Evolutionary conservation across 2,113 vertebrate genomes (phyloP).

Genomic region (Caracal caracal): DNA sequence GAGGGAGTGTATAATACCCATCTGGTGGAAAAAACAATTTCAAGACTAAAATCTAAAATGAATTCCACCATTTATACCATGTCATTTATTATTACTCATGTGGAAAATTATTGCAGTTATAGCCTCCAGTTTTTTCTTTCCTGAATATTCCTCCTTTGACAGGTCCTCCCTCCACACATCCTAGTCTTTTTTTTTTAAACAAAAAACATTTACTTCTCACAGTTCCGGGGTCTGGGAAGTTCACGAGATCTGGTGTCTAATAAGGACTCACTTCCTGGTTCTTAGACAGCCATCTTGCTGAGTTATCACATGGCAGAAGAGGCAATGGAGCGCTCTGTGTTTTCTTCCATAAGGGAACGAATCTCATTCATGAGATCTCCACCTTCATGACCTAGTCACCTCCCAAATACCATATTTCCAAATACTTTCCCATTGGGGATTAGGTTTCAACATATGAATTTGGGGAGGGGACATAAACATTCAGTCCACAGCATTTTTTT

Average conservation of each 20-base stretch:
- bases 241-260: background rate
- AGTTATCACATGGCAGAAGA: background rate
- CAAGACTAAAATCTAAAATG: background rate
- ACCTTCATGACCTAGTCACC: background rate
- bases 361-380: background rate
- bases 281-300: background rate
- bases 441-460: background rate
- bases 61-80: background rate
- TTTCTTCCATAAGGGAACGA: background rate
- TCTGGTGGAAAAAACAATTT: background rate
- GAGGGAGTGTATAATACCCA: accelerated
- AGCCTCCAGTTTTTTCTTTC: background rate
- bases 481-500: background rate
- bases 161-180: background rate
- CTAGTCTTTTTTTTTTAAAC: background rate
- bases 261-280: background rate
- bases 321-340: background rate
- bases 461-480: background rate
- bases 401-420: background rate
- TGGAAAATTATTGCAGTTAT: background rate
- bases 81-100: background rate
- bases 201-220: background rate
- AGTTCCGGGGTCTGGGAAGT: background rate
- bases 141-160: background rate
- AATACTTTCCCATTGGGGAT: background rate